phyloP scores from a whole-genome alignment of 2,888 invertebrate species.

The Parasteatoda lunata region DNA sequence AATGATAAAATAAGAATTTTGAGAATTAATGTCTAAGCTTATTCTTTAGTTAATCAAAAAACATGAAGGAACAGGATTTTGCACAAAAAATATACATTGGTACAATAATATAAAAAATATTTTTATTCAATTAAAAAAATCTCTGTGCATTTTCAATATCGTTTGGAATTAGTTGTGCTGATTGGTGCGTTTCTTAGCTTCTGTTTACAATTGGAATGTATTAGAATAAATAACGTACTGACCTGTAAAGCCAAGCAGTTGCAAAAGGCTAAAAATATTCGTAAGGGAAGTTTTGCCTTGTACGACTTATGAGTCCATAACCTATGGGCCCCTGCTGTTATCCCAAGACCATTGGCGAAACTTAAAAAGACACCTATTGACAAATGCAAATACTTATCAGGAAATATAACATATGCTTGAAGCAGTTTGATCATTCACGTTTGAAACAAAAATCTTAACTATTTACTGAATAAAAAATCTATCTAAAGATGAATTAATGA shows the following conservation, averaged over 20 bases:
- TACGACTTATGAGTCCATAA: conserved; percentile 77
- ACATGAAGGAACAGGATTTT: too few species aligned
- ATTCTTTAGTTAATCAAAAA: too few species aligned
- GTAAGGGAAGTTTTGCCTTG: conserved; percentile 76
- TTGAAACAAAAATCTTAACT: not conserved
- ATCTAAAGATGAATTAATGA: not conserved
- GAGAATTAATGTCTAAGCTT: too few species aligned
- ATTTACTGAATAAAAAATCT: not conserved
- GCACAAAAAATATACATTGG: too few species aligned
- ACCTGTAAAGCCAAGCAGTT: conserved; percentile 76
- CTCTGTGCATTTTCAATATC: too few species aligned
- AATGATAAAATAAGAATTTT: too few species aligned
- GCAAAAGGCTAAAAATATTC: conserved; percentile 75
- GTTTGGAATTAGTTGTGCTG: too few species aligned
- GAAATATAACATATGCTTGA: not conserved
- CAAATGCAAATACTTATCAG: conserved; percentile 1
- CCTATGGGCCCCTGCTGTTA: conserved; percentile 78
- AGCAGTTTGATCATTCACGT: not conserved
- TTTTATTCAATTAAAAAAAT: too few species aligned
- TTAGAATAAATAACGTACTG: conserved; percentile 68
- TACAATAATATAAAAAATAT: too few species aligned
- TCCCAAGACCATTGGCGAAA: conserved; percentile 57
- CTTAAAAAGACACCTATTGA: conserved; percentile 58
- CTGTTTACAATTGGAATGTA: too few species aligned
- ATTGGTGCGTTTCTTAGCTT: too few species aligned